Evolutionary conservation across 2,797 vertebrate genomes (phyloP).

Genomic region (Betta splendens): DNA sequence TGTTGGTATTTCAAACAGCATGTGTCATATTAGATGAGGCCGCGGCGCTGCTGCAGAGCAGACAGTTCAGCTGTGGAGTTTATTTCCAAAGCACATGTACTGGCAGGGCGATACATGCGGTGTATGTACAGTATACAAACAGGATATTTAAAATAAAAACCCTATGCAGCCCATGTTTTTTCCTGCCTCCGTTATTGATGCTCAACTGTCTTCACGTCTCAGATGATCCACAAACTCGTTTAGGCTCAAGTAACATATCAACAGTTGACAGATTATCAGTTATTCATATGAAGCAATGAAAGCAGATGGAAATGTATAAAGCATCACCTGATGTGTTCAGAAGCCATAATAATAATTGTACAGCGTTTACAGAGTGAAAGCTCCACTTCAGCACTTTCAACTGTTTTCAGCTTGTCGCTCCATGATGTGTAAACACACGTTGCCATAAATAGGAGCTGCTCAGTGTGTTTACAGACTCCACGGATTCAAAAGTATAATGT

Average conservation of each 20-base stretch:
- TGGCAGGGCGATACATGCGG: not conserved
- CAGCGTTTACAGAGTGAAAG: not conserved
- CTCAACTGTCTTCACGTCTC: no score
- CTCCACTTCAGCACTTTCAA: not conserved
- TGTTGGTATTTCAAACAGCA: conserved; percentile 78
- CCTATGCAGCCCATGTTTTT: not conserved
- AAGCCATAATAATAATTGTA: no score
- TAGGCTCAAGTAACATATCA: no score
- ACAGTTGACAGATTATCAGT: no score
- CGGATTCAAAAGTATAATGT: not conserved
- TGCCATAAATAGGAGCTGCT: not conserved
- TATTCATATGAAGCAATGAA: no score
- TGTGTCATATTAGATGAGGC: conserved; percentile 73
- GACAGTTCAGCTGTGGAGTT: conserved; percentile 26
- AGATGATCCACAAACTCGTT: no score
- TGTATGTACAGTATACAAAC: not conserved
- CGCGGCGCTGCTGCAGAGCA: conserved; percentile 29
- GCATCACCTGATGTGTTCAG: no score
- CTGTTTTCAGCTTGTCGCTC: not conserved
- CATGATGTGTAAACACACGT: not conserved
- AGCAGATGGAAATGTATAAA: no score
- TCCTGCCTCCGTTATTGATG: not conserved
- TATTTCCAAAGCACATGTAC: conserved; percentile 33
- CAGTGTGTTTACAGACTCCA: not conserved
- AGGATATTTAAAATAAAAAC: not conserved